These are phyloP conservation scores for Caenorhabditis sp. DNA, from an alignment of 2,888 invertebrate species.

Conservation along the genomic window DNA sequence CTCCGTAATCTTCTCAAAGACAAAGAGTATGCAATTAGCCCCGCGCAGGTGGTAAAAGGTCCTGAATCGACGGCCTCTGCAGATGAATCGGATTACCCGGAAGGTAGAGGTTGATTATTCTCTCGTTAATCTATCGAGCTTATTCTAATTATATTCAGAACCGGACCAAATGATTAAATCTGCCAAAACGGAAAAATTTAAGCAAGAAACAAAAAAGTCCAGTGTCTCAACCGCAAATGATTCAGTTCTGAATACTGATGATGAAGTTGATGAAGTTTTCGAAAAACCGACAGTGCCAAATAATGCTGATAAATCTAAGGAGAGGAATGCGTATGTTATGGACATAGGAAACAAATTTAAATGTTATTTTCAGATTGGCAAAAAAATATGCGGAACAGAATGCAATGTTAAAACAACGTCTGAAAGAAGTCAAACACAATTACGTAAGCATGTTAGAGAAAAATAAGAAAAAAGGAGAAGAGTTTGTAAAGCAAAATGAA, in stretches of 20 bases:
- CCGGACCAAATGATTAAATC: conserved; percentile 17
- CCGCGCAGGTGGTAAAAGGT: background rate
- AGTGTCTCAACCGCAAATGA: background rate
- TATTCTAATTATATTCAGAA: conserved; percentile 29
- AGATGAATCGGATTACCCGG: conserved; percentile 54
- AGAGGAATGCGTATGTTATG: conserved; percentile 30
- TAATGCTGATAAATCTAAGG: conserved; percentile 1
- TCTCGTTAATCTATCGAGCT: background rate
- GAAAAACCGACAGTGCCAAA: background rate
- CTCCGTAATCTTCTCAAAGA: conserved; percentile 31
- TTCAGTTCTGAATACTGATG: conserved; percentile 9
- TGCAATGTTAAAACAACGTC: conserved; percentile 47
- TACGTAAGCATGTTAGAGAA: conserved; percentile 34
- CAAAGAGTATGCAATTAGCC: background rate
- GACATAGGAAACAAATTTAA: too few species aligned
- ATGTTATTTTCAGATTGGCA: conserved; percentile 61
- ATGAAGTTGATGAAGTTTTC: conserved; percentile 35
- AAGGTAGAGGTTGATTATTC: conserved; percentile 28
- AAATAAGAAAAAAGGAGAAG: conserved; percentile 43
- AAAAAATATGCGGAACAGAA: conserved; percentile 68
- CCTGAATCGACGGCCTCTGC: background rate
- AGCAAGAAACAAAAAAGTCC: background rate
- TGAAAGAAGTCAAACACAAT: conserved; percentile 53
- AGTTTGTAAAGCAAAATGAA: conserved; percentile 37
- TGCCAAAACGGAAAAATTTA: background rate